Evolutionary conservation across 35 echinoderm and acorn worm species (phyloP).

Genomic region (Stichopus chloronotus): DNA sequence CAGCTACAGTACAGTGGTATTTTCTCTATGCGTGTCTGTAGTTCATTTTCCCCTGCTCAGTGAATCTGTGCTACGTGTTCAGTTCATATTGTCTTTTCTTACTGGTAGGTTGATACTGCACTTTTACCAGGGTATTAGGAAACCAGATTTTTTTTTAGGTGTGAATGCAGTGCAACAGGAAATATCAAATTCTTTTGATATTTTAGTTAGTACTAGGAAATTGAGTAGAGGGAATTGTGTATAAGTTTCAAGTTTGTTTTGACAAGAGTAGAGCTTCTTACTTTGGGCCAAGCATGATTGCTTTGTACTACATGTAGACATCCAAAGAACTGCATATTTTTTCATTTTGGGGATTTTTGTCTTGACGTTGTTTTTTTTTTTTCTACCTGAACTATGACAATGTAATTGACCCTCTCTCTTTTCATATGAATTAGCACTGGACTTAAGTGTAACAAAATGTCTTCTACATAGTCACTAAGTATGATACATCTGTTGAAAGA

Average conservation of each 20-base stretch:
- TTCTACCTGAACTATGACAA: too few species aligned
- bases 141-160: not conserved
- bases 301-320: not conserved
- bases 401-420: too few species aligned
- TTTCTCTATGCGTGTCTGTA: not conserved
- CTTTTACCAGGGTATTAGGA: not conserved
- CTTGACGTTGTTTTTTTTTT: too few species aligned
- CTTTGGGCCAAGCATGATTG: not conserved
- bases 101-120: constrained; percentile 21
- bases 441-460: too few species aligned
- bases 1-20: not conserved
- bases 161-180: constrained; percentile 14
- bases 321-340: not conserved
- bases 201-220: not conserved
- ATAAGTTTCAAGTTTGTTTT: not conserved
- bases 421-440: too few species aligned
- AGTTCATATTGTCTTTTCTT: not conserved
- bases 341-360: too few species aligned
- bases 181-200: constrained; percentile 37
- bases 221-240: not conserved
- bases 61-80: not conserved
- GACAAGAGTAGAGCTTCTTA: not conserved
- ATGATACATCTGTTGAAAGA: too few species aligned
- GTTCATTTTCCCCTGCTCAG: not conserved
- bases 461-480: too few species aligned